Percentiles rank a stretch among this genome's conserved stretches.
These are phyloP conservation scores for Drosophila lacicola DNA, from an alignment of 2,888 invertebrate species.

Conservation along the genomic window DNA sequence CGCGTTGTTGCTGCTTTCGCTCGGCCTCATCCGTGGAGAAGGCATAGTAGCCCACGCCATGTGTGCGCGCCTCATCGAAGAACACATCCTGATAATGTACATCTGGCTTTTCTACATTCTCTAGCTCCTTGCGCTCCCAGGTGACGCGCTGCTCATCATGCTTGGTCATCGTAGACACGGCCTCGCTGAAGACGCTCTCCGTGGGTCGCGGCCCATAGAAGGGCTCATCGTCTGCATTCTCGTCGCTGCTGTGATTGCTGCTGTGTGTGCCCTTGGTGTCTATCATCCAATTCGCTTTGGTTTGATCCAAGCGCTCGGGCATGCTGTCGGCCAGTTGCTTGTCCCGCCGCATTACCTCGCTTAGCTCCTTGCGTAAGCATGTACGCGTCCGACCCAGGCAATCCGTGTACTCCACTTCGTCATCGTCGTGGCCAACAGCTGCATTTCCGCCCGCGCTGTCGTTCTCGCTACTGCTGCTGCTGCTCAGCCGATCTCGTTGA, in stretches of 20 bases:
- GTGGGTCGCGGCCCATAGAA: slow-evolving; percentile 82
- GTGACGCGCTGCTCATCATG: slow-evolving; percentile 91
- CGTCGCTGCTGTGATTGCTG: slow-evolving; percentile 62
- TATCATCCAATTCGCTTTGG: slow-evolving; percentile 84
- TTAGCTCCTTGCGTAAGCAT: slow-evolving; percentile 92
- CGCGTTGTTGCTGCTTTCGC: slow-evolving; percentile 92
- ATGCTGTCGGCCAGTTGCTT: slow-evolving; percentile 84
- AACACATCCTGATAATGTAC: slow-evolving; percentile 97
- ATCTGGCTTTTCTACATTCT: slow-evolving; percentile 89
- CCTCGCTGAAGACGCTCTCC: slow-evolving; percentile 82
- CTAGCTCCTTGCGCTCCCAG: slow-evolving; percentile 94
- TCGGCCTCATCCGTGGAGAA: slow-evolving; percentile 94
- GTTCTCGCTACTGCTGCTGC: slow-evolving; percentile 82
- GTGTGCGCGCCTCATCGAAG: slow-evolving; percentile 95
- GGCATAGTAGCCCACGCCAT: slow-evolving; percentile 96
- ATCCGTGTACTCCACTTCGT: slow-evolving; percentile 95
- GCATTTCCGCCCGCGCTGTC: slow-evolving; percentile 34
- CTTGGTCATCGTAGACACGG: slow-evolving; percentile 86
- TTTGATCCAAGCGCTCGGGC: slow-evolving; percentile 83
- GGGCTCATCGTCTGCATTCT: slow-evolving; percentile 56
- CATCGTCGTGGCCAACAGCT: slow-evolving; percentile 85
- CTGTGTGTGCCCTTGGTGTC: slow-evolving; percentile 69
- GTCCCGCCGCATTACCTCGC: slow-evolving; percentile 88
- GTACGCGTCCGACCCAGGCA: slow-evolving; percentile 94
- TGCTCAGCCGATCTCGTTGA: slow-evolving; percentile 12